Evolutionary conservation across 2,797 vertebrate genomes (phyloP).

Genomic region (Channallabes apus): DNA sequence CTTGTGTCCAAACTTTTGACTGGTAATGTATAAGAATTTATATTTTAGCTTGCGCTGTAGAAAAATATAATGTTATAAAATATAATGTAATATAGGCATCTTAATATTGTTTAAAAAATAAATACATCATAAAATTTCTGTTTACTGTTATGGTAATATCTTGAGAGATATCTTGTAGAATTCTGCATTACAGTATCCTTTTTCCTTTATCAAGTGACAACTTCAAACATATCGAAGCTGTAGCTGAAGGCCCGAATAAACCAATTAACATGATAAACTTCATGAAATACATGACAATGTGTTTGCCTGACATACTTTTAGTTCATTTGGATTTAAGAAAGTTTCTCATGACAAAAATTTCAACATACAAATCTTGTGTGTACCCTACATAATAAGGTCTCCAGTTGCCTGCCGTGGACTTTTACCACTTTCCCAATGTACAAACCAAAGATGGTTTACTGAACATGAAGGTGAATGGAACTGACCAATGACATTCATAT

Average conservation of each 20-base stretch:
- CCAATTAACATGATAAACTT: not conserved
- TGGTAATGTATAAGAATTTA: not conserved
- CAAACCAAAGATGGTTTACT: constrained; percentile 70
- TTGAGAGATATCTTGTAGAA: not conserved
- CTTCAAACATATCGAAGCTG: not conserved
- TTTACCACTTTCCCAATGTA: constrained; percentile 71
- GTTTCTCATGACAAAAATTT: constrained; percentile 56
- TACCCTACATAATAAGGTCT: constrained; percentile 83
- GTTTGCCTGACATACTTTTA: constrained; percentile 3
- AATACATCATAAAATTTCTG: not conserved
- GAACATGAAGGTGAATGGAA: constrained; percentile 37
- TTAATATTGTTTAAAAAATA: not conserved
- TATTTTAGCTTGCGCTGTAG: not conserved
- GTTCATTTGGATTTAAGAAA: not conserved
- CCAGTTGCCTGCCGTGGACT: constrained; percentile 73
- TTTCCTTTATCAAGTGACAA: not conserved
- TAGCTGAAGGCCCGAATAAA: not conserved
- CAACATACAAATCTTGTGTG: constrained; percentile 80
- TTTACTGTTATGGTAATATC: not conserved
- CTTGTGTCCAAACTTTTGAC: no score
- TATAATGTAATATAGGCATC: not conserved
- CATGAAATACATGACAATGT: constrained; percentile 1
- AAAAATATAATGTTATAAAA: constrained; percentile 2
- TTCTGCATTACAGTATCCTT: not conserved
- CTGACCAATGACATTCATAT: constrained; percentile 39